A percentile compares a stretch with the other conserved stretches of the same genome.
Conservation (phyloP, 2,113 vertebrate species). For the Azemiops feae region DNA sequence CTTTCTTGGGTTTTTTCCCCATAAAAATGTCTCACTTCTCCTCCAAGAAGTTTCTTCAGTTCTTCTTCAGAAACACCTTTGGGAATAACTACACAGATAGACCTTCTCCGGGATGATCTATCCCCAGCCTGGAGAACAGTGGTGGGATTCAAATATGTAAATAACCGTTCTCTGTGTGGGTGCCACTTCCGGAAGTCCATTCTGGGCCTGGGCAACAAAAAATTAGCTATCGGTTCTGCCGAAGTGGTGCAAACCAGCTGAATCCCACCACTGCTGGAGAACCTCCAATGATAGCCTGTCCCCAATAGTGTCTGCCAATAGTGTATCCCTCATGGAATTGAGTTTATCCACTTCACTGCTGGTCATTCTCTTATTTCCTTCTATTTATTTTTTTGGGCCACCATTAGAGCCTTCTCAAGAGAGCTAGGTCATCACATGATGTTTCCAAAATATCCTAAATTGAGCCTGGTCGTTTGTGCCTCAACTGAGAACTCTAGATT, state of each 20-base stretch:
- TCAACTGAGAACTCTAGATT: not conserved
- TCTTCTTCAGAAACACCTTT: not conserved
- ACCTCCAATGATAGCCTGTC: not conserved
- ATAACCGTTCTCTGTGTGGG: too few relatives aligned
- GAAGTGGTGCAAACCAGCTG: too few relatives aligned
- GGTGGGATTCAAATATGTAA: too few relatives aligned
- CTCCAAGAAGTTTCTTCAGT: too few relatives aligned
- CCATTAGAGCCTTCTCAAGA: not conserved
- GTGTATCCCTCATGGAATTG: not conserved
- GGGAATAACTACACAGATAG: not conserved
- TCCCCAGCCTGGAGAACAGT: not conserved
- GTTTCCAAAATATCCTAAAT: not conserved
- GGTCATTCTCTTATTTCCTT: not conserved
- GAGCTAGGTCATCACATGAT: not conserved
- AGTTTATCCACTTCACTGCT: not conserved
- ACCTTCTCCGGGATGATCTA: not conserved
- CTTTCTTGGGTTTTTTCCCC: too few relatives aligned
- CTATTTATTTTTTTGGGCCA: not conserved
- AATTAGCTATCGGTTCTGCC: too few relatives aligned
- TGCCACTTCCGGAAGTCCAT: too few relatives aligned
- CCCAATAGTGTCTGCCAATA: not conserved
- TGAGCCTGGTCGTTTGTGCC: not conserved
- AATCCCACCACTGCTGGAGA: not conserved
- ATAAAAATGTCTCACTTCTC: too few relatives aligned
- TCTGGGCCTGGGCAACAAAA: too few relatives aligned